Percentiles rank a stretch among this genome's conserved stretches.
These are phyloP conservation scores for Metopolophium dirhodum DNA, from an alignment of 1,140 invertebrate genomes.

Conservation along the genomic window DNA sequence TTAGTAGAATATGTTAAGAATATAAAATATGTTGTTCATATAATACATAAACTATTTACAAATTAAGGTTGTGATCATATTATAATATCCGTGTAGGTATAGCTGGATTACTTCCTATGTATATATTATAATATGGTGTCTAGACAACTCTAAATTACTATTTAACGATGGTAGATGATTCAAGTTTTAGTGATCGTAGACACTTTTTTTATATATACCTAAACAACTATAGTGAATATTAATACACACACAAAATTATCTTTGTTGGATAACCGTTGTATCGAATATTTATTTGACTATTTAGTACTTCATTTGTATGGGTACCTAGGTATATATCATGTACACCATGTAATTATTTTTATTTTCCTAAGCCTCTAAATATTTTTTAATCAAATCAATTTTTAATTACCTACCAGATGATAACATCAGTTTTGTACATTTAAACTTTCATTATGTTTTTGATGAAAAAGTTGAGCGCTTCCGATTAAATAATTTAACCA, in stretches of 20 bases:
- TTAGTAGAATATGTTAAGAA: neutral
- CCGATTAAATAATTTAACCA: neutral
- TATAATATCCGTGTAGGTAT: neutral
- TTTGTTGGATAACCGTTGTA: neutral
- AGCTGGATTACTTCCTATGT: neutral
- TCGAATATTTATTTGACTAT: too few species aligned
- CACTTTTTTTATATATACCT: neutral
- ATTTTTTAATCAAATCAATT: neutral
- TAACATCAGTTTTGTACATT: neutral
- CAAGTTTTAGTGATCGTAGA: neutral
- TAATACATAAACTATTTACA: constrained; percentile 4
- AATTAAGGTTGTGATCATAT: neutral
- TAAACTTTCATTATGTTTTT: neutral
- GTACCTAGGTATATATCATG: neutral
- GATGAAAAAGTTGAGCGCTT: neutral
- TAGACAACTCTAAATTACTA: constrained; percentile 21
- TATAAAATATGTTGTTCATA: neutral
- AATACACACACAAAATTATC: neutral
- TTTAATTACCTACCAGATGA: neutral
- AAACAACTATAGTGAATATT: neutral
- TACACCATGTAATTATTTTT: neutral
- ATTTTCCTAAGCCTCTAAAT: neutral
- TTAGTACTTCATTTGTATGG: neutral
- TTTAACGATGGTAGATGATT: neutral
- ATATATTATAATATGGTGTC: neutral